Conservation (phyloP, 2,797 vertebrate genomes). For the Sebastes iracundus region DNA sequence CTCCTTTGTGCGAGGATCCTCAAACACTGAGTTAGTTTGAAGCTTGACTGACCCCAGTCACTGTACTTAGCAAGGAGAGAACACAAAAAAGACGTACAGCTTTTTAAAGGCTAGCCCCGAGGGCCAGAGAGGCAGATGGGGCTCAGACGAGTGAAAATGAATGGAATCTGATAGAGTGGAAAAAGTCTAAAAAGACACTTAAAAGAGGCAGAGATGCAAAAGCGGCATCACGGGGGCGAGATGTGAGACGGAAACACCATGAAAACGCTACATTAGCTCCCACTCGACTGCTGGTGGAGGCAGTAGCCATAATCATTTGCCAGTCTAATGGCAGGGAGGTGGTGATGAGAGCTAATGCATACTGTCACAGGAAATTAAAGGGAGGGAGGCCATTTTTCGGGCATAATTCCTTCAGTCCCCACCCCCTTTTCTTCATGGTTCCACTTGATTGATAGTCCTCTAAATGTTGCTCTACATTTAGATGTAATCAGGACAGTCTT, state of each 20-base stretch:
- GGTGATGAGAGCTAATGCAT: slow-evolving; percentile 75
- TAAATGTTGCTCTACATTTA: slow-evolving; percentile 88
- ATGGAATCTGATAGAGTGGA: slow-evolving; percentile 77
- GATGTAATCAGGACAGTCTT: slow-evolving; percentile 86
- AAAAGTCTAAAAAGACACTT: slow-evolving; percentile 74
- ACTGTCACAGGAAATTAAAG: slow-evolving; percentile 81
- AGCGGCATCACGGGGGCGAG: slow-evolving; percentile 54
- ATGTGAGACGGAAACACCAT: slow-evolving; percentile 59
- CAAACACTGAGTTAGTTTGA: slow-evolving; percentile 70
- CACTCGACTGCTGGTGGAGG: slow-evolving; percentile 53
- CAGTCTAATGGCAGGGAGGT: slow-evolving; percentile 74
- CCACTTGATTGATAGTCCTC: slow-evolving; percentile 83
- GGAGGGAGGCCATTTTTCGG: slow-evolving; percentile 71
- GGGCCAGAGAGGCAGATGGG: slow-evolving; percentile 68
- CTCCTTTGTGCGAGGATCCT: slow-evolving; percentile 55
- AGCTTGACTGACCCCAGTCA: slow-evolving; percentile 75
- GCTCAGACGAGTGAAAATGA: slow-evolving; percentile 74
- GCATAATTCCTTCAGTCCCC: slow-evolving; percentile 68
- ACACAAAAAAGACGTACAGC: slow-evolving; percentile 56
- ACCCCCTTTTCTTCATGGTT: slow-evolving; percentile 61
- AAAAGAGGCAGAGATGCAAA: slow-evolving; percentile 68
- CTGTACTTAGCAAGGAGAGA: slow-evolving; percentile 60
- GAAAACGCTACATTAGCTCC: slow-evolving; percentile 73
- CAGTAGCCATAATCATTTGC: slow-evolving; percentile 72
- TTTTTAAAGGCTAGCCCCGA: slow-evolving; percentile 70